These are phyloP conservation scores for Caiman crocodilus DNA, from an alignment of 2,797 vertebrate genomes.

Conservation along the genomic window DNA sequence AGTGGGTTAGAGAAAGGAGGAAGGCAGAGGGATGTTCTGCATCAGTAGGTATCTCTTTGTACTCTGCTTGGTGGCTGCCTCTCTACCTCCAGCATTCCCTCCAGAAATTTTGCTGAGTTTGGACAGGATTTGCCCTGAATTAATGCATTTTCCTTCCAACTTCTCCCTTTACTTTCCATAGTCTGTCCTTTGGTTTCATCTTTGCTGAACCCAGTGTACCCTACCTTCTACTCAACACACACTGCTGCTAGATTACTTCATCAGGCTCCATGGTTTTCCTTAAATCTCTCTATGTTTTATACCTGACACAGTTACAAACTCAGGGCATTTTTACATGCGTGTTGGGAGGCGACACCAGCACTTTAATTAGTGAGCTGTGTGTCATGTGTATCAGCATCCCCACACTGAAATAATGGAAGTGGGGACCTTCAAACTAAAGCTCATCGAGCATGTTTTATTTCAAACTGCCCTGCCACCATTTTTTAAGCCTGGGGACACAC, in stretches of 20 bases:
- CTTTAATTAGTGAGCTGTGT: too few relatives aligned
- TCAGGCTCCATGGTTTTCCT: background rate
- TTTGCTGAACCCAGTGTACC: background rate
- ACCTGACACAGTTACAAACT: too few relatives aligned
- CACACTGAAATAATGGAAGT: too few relatives aligned
- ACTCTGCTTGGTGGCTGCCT: background rate
- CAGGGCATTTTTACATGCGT: too few relatives aligned
- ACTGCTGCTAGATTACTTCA: background rate
- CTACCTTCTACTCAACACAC: background rate
- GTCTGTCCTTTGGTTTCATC: background rate
- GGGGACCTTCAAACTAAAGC: too few relatives aligned
- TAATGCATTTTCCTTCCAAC: accelerated
- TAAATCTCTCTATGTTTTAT: background rate
- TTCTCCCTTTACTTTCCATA: background rate
- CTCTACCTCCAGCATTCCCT: too few relatives aligned
- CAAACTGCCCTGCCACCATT: too few relatives aligned
- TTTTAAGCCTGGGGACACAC: too few relatives aligned
- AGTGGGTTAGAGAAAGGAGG: background rate
- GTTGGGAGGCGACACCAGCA: too few relatives aligned
- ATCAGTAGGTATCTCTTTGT: too few relatives aligned
- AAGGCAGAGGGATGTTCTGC: background rate
- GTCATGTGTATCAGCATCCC: too few relatives aligned
- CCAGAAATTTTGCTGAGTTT: accelerated
- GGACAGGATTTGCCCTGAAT: accelerated
- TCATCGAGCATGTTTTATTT: too few relatives aligned